Evolutionary conservation across 2,888 invertebrate species (phyloP), one percentile per base, ranked within the genome.

Genomic region (Tipula helvola): DNA sequence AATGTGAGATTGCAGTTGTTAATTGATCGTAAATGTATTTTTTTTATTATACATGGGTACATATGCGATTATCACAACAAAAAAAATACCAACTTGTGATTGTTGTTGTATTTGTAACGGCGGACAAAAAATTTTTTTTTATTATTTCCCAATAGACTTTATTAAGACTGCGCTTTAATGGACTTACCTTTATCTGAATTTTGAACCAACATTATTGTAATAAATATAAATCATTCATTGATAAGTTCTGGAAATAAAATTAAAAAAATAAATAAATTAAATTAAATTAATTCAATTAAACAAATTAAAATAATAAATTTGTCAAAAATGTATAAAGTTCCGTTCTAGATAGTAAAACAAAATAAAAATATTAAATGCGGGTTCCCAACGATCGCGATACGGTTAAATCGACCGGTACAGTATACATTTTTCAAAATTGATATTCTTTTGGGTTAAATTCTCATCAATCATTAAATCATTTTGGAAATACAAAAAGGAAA

Each of bases 1-100:
- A 71, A 71, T 71, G 71, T 71, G 71, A 71, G 71, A 71, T 71
- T 71, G 71, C 71, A 71, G 71, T 71, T 71, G 71, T 71, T 71
- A 71, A 71, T 71, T 71, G 71, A 71, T 71, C 71, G 71, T 71
- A 71, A 71, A 71, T 18, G 71, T 71, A 71, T 28, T 71, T 71
- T 71, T 57, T 71, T 71, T 71, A 71, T 28, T 71, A 71, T 71
- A 52, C 16, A 52, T 52, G 5, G 10, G 12, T 44, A 44, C 44
- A 44, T 44, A 44, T 52, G n/a, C 52, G n/a, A 28, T 71, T 71
- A 28, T 71, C 10, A 18, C 5, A 5, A 28, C 12, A 44, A 44
- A 44, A 10, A 44, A 4, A n/a, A 52, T 1, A 52, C 52, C 52
- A n/a, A 28, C 71, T 28, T 71, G 28, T 71, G 28, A 28, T 52